Evolutionary conservation across 2,797 vertebrate species (phyloP).

Genomic region (Tiaroga cobitis): DNA sequence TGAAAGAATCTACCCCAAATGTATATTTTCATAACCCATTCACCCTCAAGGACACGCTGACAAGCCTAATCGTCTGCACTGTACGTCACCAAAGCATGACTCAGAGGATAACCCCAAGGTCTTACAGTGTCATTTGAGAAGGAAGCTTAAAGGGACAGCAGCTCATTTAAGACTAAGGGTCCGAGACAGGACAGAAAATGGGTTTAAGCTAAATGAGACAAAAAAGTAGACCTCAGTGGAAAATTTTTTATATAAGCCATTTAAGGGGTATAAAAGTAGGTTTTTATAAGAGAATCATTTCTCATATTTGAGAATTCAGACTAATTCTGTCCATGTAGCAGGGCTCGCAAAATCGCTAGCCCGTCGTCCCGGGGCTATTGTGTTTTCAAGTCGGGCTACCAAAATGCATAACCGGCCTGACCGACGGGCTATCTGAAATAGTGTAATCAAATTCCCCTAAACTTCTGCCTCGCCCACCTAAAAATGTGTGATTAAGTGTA

Average conservation of each 20-base stretch:
- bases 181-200: background rate
- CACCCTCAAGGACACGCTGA: slow-evolving; percentile 18
- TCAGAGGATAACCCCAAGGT: background rate
- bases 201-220: background rate
- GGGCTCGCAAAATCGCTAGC: too few relatives aligned
- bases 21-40: background rate
- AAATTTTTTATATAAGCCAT: background rate
- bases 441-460: too few relatives aligned
- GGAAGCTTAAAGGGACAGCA: slow-evolving; percentile 1
- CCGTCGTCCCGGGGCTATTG: too few relatives aligned
- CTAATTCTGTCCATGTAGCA: too few relatives aligned
- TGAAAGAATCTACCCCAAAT: background rate
- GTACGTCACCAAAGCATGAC: slow-evolving; percentile 1
- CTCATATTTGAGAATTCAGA: slow-evolving; percentile 6
- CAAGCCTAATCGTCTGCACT: background rate
- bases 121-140: background rate
- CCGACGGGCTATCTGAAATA: too few relatives aligned
- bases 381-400: too few relatives aligned
- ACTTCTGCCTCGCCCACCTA: too few relatives aligned
- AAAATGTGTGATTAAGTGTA: too few relatives aligned
- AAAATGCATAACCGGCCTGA: too few relatives aligned
- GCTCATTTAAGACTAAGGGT: background rate
- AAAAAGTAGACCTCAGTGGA: too few relatives aligned
- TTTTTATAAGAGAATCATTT: too few relatives aligned
- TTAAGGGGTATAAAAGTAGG: background rate